Conservation (phyloP, 2,888 invertebrate genomes). For the Terebella lapidaria region DNA sequence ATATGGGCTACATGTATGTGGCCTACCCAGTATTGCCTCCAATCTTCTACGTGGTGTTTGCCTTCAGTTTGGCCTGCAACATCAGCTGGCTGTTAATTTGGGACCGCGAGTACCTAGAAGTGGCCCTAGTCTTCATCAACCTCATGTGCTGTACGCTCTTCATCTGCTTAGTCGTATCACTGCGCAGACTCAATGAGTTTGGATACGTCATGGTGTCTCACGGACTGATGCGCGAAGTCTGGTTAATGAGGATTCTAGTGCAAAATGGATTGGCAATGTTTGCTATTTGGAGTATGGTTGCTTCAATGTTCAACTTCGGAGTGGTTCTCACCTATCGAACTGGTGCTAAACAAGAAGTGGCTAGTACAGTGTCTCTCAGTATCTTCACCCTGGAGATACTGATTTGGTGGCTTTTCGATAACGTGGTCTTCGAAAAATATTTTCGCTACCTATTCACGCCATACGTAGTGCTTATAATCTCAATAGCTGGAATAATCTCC, state of each 20-base stretch:
- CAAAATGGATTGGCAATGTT: conserved; percentile 47
- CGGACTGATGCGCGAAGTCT: conserved; percentile 28
- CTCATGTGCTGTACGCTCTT: conserved; percentile 26
- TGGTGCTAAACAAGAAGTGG: conserved; percentile 19
- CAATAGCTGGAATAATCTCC: conserved; percentile 33
- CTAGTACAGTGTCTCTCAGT: conserved; percentile 32
- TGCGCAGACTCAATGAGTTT: conserved; percentile 28
- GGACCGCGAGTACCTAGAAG: conserved; percentile 33
- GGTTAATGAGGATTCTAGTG: conserved; percentile 39
- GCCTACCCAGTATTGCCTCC: conserved; percentile 33
- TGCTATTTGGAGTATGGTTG: conserved; percentile 42
- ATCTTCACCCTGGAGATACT: conserved; percentile 32
- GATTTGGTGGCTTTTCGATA: conserved; percentile 36
- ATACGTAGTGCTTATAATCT: conserved; percentile 39
- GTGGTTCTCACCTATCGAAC: conserved; percentile 32
- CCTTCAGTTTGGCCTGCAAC: conserved; percentile 31
- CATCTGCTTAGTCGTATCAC: conserved; percentile 33
- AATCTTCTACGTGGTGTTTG: conserved; percentile 30
- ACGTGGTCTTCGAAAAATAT: conserved; percentile 36
- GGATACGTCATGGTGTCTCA: conserved; percentile 27
- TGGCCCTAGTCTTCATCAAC: conserved; percentile 25
- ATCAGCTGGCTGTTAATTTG: conserved; percentile 41
- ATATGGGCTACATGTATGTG: conserved; percentile 32
- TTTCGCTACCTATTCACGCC: conserved; percentile 45
- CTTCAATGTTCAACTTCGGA: conserved; percentile 42